phyloP scores from a whole-genome alignment of 2,888 invertebrate genomes.

The Rotaria magnacalcarata region DNA sequence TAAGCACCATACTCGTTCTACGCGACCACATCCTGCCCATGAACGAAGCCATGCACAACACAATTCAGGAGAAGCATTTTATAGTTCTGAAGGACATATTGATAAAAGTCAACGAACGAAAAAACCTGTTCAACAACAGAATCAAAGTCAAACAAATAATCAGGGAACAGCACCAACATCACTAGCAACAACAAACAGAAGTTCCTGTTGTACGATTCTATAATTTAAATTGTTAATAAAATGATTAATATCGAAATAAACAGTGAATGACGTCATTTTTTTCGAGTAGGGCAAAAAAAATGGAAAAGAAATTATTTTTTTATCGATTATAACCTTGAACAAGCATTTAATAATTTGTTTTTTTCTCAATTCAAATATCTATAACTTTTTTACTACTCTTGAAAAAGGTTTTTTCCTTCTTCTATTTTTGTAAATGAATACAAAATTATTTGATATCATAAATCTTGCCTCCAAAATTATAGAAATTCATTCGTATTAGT shows the following conservation, averaged over 20 bases:
- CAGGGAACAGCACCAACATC: background rate
- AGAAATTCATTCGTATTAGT: too few relatives aligned
- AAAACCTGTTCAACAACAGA: background rate
- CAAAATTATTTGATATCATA: too few relatives aligned
- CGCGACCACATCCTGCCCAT: background rate
- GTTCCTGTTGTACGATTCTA: background rate
- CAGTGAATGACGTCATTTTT: too few relatives aligned
- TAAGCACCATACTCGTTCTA: background rate
- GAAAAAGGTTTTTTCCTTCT: too few relatives aligned
- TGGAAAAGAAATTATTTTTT: too few relatives aligned
- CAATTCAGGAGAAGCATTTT: background rate
- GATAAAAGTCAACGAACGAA: background rate
- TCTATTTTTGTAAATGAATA: too few relatives aligned
- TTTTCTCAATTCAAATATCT: too few relatives aligned
- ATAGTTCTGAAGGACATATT: background rate
- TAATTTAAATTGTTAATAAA: background rate
- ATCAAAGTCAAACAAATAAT: background rate
- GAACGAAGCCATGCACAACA: background rate
- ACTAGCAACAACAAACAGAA: background rate
- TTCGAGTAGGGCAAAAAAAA: too few relatives aligned
- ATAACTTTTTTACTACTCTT: conserved; percentile 41
- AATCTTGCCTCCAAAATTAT: too few relatives aligned
- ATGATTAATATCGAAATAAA: too few relatives aligned
- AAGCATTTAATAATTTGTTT: too few relatives aligned
- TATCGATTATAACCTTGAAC: too few relatives aligned